These are phyloP conservation scores for Etia nguti DNA, from an alignment of 2,113 vertebrate species.

Conservation along the genomic window DNA sequence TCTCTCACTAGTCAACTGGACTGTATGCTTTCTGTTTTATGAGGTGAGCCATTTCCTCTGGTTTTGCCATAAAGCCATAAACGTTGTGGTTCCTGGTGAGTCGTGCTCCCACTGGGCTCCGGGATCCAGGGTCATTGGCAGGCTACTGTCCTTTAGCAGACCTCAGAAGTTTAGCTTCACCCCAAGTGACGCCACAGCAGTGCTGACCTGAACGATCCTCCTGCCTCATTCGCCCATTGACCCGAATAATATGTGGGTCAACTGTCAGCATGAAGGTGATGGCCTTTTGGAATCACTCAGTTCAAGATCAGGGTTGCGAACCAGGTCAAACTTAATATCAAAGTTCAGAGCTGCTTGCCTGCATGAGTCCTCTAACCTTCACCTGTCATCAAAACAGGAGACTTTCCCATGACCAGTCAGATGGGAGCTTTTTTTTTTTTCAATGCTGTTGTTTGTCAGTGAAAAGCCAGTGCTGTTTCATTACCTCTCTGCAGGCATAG, in stretches of 20 bases:
- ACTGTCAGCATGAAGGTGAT: neutral
- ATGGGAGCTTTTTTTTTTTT: neutral
- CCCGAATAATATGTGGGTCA: slow-evolving; percentile 37
- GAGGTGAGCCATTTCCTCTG: slow-evolving; percentile 8
- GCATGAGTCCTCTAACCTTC: neutral
- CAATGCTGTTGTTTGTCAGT: neutral
- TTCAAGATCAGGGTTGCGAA: slow-evolving; percentile 45
- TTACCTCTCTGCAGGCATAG: neutral
- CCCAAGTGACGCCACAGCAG: neutral
- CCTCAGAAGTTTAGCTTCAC: neutral
- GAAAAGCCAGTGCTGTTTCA: neutral
- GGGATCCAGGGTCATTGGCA: neutral
- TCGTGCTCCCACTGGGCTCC: neutral
- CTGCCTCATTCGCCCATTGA: neutral
- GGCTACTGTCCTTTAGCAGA: slow-evolving; percentile 10
- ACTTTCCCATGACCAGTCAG: neutral
- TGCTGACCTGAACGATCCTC: slow-evolving; percentile 2
- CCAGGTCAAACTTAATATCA: neutral
- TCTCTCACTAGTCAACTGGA: neutral
- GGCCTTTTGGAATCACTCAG: slow-evolving; percentile 2
- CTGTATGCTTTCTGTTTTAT: neutral
- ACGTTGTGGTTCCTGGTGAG: neutral
- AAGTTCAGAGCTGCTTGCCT: neutral
- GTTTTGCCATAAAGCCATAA: slow-evolving; percentile 1
- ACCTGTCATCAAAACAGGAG: neutral